Base-by-base conservation (phyloP, 2,888 invertebrate species). In the Melanchra persicariae region DNA sequence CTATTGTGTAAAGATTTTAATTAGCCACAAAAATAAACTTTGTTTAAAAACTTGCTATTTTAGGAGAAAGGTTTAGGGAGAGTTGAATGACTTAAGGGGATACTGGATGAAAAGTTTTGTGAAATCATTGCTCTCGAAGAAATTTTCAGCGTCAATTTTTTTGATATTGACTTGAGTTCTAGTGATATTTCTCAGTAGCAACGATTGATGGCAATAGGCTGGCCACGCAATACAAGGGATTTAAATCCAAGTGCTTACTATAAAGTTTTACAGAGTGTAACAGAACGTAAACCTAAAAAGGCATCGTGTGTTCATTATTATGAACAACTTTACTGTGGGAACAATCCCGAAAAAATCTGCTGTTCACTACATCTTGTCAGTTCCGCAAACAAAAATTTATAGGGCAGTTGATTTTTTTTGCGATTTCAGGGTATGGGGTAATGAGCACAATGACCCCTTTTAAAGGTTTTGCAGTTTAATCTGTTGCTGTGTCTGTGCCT, bases 1-100 rank as follows among this genome's bases (percentile, higher is more conserved):
- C 10, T 49, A 49, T 59, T 68, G 24, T 24, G 5, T 51, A 10
- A 47, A n/a, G n/a, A 26, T 40, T 45, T 80, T 62, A 24, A 34
- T 30, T 40, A 12, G 9, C 5, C n/a, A 30, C 30, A 51, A 60
- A 60, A 61, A 60, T n/a, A 34, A 52, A 54, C 9, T 55, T 47
- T 67, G 2, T 49, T 58, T 22, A 1, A 5, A 59, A 67, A 43
- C 12, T 9, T 6, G 24, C 12, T 67, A 62, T 67, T 77, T 67
- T 54, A 15, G 24, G 26, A 37, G 37, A 19, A 40, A n/a, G 2
- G 7, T 26, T 52, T 26, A 17, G 6, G n/a, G 26, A 74, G 17
- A 63, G 55, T 64, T 81, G 24, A 65, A 3, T 79, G 60, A 52
- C 51, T 60, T 59, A 19, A 0, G 24, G 30, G 19, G 60, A 9